A percentile compares a stretch with the other conserved stretches of the same genome.
Conservation (phyloP, 2,113 vertebrate species). For the Castor canadensis region DNA sequence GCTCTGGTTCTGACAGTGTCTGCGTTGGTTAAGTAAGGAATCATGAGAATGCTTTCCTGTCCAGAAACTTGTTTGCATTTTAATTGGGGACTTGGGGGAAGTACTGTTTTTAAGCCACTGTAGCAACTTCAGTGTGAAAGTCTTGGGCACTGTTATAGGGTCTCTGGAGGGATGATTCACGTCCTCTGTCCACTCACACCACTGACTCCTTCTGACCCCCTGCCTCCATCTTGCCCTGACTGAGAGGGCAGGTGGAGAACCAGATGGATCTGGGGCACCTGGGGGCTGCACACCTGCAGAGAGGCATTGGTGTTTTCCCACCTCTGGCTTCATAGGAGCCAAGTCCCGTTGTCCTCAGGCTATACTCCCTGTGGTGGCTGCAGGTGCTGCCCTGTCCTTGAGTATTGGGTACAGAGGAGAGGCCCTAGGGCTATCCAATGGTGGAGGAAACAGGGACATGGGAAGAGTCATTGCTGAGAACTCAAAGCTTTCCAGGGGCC, state of each 20-base stretch:
- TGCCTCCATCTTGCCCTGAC: neutral
- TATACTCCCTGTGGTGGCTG: neutral
- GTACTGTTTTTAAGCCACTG: too few species aligned
- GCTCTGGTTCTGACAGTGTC: neutral
- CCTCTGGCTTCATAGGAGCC: neutral
- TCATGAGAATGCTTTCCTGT: accelerated
- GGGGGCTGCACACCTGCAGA: accelerated
- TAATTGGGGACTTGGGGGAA: neutral
- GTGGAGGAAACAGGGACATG: neutral
- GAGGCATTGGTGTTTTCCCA: neutral
- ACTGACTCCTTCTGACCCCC: neutral
- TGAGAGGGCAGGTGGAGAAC: neutral
- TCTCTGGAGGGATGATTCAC: neutral
- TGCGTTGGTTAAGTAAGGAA: neutral
- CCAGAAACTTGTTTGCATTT: neutral
- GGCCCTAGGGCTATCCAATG: too few species aligned
- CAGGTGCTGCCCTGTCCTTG: accelerated
- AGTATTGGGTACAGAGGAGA: neutral
- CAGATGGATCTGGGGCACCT: neutral
- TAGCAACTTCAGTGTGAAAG: neutral
- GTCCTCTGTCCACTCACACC: neutral
- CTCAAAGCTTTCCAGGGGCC: neutral
- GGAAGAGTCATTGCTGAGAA: neutral
- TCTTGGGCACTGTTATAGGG: neutral
- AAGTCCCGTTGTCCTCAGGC: too few species aligned